Conservation (phyloP, 2,797 vertebrate species). For the Sparidentex hasta region DNA sequence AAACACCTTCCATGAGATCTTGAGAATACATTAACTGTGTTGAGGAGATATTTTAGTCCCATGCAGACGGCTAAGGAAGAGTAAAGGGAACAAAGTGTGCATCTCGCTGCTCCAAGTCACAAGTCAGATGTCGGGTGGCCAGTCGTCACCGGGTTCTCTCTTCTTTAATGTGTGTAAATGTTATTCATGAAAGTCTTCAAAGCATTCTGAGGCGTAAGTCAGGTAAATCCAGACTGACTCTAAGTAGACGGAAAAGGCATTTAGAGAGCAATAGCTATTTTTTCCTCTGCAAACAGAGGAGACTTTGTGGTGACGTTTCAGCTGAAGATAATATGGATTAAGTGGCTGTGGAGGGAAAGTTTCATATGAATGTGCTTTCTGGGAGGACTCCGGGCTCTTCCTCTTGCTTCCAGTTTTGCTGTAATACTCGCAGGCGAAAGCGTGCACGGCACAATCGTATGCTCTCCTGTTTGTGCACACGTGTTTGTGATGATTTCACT, state of each 20-base stretch:
- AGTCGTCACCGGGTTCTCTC: conserved; percentile 26
- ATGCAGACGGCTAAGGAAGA: conserved; percentile 1
- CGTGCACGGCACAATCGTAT: not conserved
- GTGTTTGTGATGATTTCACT: conserved; percentile 26
- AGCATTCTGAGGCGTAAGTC: conserved; percentile 41
- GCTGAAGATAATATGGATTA: conserved; percentile 46
- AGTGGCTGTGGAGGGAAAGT: not conserved
- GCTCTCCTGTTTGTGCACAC: not conserved
- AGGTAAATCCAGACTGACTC: conserved; percentile 69
- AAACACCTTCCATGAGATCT: conserved; percentile 44
- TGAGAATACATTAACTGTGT: conserved; percentile 47
- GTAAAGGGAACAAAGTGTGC: conserved; percentile 37
- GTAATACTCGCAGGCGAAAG: not conserved
- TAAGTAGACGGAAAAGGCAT: conserved; percentile 58
- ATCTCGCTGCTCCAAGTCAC: conserved; percentile 20
- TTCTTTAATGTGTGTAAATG: conserved; percentile 68
- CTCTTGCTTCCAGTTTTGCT: conserved; percentile 2
- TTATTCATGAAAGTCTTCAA: conserved; percentile 70
- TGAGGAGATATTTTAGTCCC: conserved; percentile 44
- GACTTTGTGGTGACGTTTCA: conserved; percentile 32
- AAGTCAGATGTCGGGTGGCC: conserved; percentile 17
- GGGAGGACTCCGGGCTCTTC: conserved; percentile 11
- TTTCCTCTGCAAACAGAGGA: conserved; percentile 27
- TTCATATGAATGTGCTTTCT: conserved; percentile 3
- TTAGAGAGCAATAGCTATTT: conserved; percentile 48